Conservation (phyloP, 1,140 invertebrate species). For the Hypsibius dujardini region DNA sequence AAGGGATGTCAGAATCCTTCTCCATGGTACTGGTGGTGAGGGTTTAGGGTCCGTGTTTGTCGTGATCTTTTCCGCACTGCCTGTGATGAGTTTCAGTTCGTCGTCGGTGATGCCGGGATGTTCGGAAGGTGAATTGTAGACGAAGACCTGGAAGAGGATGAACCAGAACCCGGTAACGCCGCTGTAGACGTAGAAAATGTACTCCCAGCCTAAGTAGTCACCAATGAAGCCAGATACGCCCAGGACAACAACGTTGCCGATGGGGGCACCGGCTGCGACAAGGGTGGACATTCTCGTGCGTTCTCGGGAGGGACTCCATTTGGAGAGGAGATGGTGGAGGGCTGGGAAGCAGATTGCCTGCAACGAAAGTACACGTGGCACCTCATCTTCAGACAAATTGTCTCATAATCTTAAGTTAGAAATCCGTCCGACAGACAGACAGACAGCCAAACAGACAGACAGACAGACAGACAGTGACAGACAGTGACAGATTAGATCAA, state of each 20-base stretch:
- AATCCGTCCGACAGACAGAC: too few species aligned
- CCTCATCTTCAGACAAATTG: too few species aligned
- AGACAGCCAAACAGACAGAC: too few species aligned
- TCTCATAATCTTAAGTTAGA: too few species aligned
- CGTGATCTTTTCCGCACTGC: background rate
- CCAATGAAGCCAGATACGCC: background rate
- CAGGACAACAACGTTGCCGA: background rate
- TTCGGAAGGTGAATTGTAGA: conserved; percentile 43
- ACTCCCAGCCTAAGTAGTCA: conserved; percentile 47
- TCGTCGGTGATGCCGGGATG: conserved; percentile 17
- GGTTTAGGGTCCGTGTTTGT: background rate
- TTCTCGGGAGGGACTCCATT: too few species aligned
- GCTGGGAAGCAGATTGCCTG: too few species aligned
- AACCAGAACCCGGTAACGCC: conserved; percentile 60
- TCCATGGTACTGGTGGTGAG: conserved; percentile 38
- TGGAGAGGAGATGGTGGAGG: too few species aligned
- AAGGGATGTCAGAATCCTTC: conserved; percentile 53
- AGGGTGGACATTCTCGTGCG: too few species aligned
- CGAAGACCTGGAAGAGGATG: conserved; percentile 58
- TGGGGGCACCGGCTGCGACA: too few species aligned
- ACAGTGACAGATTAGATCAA: too few species aligned
- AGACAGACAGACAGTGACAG: too few species aligned
- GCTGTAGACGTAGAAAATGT: conserved; percentile 65
- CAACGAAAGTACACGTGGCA: too few species aligned
- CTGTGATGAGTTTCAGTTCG: conserved; percentile 12